Base-by-base conservation (phyloP, 1,140 invertebrate genomes). In the Protaetia brevitarsis region DNA sequence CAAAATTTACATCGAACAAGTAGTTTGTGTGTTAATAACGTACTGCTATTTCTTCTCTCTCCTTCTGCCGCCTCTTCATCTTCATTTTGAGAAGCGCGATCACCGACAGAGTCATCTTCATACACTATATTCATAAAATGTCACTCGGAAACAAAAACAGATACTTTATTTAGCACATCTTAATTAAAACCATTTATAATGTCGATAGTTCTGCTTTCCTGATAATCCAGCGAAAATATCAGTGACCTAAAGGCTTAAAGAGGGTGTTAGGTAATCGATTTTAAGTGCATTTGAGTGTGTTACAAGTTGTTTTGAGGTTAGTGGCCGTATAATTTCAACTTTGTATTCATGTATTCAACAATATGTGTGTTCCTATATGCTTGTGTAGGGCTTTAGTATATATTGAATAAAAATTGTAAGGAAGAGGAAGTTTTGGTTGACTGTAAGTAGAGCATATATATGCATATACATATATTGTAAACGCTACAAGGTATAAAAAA, bases 31-130 rank as follows among this genome's bases (percentile, higher is more conserved):
- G n/a, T n/a, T n/a, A n/a, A n/a, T n/a, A n/a, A 51, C 41, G 19
- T 51, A 51, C 41, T 6, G 19, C 13, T 59, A 23, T 28, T 59
- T 59, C 29, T 11, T 13, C 57, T 30, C 23, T 28, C 16, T 59
- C 57, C 57, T 27, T 59, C 13, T 28, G 13, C 8, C 57, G 5
- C 13, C 3, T 28, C 57, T 29, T 59, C 3, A 28, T 28, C 26
- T 59, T 59, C 26, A 59, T 28, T 59, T 31, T 59, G 6, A 59
- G 30, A 28, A 59, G 57, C 16, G 57, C 57, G 7, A 59, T 31
- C 0, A 59, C 29, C n/a, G 57, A 59, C 16, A 59, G 29, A 59
- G 57, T 59, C 57, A 59, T 59, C 16, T 59, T 29, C 10, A 4
- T 29, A n/a, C 29, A 21, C 41, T 8, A 51, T 51, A 8, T 51